Base-by-base conservation (phyloP, 2,113 vertebrate species). In the Neolamprologus fasciatus region DNA sequence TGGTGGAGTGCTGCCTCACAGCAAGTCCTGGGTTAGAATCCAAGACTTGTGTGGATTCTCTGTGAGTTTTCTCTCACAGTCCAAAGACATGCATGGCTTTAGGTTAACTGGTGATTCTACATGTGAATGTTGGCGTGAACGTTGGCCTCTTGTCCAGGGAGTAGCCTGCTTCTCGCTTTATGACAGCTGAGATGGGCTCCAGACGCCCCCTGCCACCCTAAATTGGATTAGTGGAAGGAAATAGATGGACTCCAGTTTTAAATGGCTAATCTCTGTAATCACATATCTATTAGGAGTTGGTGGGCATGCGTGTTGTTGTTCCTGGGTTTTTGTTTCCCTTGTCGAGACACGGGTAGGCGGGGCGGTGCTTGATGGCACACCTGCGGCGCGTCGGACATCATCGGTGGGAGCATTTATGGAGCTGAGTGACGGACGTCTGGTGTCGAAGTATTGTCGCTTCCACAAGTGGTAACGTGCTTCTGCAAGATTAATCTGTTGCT, bases 321-420 rank as follows among this genome's bases (percentile, higher is more conserved):
- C 50, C 50, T 51, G 50, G 4, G 17, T n/a, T 51, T 51, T 2
- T 51, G 47, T 0, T 51, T 51, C 50, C 50, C 1, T 51, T 51
- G 0, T 51, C 0, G 50, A 51, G 17, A 51, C 4, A 5, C 50
- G 0, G 17, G 17, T 51, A 51, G 50, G 50, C 17, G 17, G 50
- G 8, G 17, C 17, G 4, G 17, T 9, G 17, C 50, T 51, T 51
- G 3, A n/a, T 51, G 8, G 42, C 42, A 45, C 2, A 45, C 13
- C 6, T 45, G 50, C 2, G 8, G 17, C 1, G 4, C 4, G 1
- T 51, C 1, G 17, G 17, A 0, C 47, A 3, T 50, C 47, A 9
- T 3, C 47, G 1, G 50, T 51, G 17, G 50, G 50, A n/a, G 8
- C 17, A 51, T 51, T 51, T 51, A 51, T 9, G 4, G 50, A 51